Evolutionary conservation across 2,888 invertebrate genomes (phyloP), one percentile per base, ranked within the genome.

Genomic region (Heliconius hortense): DNA sequence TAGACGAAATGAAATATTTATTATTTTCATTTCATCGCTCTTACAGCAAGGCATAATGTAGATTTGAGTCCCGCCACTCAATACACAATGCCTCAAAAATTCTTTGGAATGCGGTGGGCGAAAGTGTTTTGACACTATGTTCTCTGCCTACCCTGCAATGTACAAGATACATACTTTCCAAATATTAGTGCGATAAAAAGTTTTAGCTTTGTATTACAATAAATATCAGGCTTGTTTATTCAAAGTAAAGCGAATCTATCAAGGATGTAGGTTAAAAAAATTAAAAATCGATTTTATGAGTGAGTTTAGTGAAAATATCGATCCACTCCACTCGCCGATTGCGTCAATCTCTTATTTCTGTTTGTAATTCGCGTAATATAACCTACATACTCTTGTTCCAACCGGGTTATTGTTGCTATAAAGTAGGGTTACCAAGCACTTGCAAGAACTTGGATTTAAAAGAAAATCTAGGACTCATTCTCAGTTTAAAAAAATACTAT

Each of bases 341-440:
- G 75, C 79, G 79, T 79, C 79, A 78, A 78, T 67, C 69, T 72
- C 78, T 77, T 79, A 78, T 78, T 79, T 79, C 78, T 75, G 78
- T 68, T 66, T 73, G 73, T 75, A 74, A 71, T 76, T 71, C 74
- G 48, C 53, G 75, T 76, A 77, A 77, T 76, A 68, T 79, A 79
- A 79, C 79, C 79, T 70, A 79, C 73, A 78, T 79, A 63, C 53
- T 69, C 26, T 72, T 63, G n/a, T 70, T 48, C n/a, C 70, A 56
- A 78, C 76, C 76, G 76, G 77, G 77, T 79, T 79, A 77, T 63
- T 72, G 69, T 69, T 72, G 56, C 72, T 59, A 66, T 69, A 56
- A 43, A 24, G 66, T 66, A 66, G 66, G 66, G 24, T 66, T 39
- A 7, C 66, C 66, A 66, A 24, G 3, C 2, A 15, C 13, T 43